These are phyloP conservation scores for Pseudorhombus dupliciocellatus DNA, from an alignment of 2,113 vertebrate genomes.

Conservation along the genomic window DNA sequence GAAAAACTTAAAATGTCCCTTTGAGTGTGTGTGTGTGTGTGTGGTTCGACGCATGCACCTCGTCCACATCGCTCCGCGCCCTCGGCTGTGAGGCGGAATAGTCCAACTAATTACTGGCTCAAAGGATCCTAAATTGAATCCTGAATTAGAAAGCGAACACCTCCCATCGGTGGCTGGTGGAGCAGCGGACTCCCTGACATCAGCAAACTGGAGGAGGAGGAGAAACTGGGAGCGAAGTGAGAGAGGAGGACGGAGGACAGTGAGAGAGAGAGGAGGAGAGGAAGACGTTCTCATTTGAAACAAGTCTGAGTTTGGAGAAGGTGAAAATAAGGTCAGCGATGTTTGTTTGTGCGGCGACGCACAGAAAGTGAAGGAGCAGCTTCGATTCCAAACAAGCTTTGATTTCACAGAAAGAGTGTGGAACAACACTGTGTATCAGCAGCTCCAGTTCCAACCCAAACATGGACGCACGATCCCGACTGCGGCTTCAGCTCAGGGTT, in stretches of 20 bases:
- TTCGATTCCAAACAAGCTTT: too few relatives aligned
- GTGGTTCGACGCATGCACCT: conserved; percentile 11
- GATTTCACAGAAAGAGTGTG: too few relatives aligned
- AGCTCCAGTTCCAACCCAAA: too few relatives aligned
- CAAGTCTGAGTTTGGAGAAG: neutral
- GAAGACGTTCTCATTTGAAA: neutral
- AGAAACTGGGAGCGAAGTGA: conserved; percentile 30
- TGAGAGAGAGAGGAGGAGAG: neutral
- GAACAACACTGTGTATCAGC: too few relatives aligned
- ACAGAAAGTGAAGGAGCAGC: too few relatives aligned
- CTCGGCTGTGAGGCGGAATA: conserved; percentile 59
- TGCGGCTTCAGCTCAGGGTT: too few relatives aligned
- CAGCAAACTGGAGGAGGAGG: conserved; percentile 57
- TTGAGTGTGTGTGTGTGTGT: conserved; percentile 4
- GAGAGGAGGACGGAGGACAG: conserved; percentile 14
- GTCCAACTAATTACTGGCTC: conserved; percentile 74
- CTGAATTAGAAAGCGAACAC: conserved; percentile 77
- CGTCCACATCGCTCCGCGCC: conserved; percentile 36
- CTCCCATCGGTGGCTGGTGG: conserved; percentile 59
- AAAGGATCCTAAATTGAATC: conserved; percentile 70
- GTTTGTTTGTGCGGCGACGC: too few relatives aligned
- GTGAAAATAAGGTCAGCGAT: neutral
- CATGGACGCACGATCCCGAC: too few relatives aligned
- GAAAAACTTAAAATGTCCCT: neutral
- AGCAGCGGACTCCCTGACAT: conserved; percentile 56